phyloP scores from a whole-genome alignment of 2,113 vertebrate species.

The Coreoperca whiteheadi region DNA sequence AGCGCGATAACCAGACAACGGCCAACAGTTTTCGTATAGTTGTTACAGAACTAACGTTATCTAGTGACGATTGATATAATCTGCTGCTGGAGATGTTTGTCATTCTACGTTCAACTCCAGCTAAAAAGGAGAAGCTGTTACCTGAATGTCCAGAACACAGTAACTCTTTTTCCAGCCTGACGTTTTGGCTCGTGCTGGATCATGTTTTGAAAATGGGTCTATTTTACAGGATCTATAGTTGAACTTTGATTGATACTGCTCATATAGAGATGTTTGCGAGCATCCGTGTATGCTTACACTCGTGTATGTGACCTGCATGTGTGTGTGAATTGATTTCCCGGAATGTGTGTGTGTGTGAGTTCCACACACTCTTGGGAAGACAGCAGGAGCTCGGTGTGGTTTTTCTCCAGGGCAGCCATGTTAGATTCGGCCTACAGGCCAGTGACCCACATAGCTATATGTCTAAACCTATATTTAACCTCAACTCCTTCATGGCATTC shows the following conservation, averaged over 20 bases:
- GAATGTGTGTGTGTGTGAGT: not conserved
- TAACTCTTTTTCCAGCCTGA: not conserved
- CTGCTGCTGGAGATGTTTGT: not conserved
- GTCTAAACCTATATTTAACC: constrained; percentile 59
- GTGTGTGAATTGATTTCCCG: constrained; percentile 32
- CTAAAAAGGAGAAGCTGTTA: not conserved
- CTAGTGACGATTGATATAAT: not conserved
- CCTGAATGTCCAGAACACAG: not conserved
- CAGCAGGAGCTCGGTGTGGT: constrained; percentile 12
- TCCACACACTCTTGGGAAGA: constrained; percentile 13
- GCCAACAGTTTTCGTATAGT: not conserved
- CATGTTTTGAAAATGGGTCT: not conserved
- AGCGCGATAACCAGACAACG: not conserved
- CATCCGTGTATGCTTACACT: not conserved
- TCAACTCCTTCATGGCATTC: constrained; percentile 18
- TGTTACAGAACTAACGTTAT: not conserved
- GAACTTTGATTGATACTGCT: not conserved
- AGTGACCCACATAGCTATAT: constrained; percentile 41
- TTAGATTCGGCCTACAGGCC: constrained; percentile 26
- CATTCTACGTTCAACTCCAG: not conserved
- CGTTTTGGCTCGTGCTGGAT: not conserved
- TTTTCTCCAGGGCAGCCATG: constrained; percentile 1
- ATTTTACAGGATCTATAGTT: not conserved
- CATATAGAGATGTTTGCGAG: not conserved
- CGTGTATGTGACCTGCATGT: not conserved